Percentiles rank a stretch among this genome's conserved stretches.
Evolutionary conservation across 2,797 vertebrate species (phyloP).

Genomic region (Brachymystax lenok): DNA sequence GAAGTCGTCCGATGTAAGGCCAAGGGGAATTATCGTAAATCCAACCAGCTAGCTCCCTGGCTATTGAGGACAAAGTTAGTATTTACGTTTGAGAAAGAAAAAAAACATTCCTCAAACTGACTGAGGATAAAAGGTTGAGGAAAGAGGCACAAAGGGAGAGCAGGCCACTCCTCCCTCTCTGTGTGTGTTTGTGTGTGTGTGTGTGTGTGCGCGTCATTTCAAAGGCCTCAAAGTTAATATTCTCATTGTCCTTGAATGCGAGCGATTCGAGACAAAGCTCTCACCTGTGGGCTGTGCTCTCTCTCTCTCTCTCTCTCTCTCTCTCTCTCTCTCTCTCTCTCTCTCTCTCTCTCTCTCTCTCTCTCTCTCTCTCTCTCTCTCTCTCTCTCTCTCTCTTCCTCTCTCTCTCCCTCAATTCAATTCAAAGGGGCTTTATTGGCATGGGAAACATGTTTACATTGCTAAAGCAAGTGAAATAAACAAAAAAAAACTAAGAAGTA

Average conservation of each 20-base stretch:
- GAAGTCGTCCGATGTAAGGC: slow-evolving; percentile 68
- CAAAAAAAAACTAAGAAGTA: too few species aligned
- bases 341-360: too few species aligned
- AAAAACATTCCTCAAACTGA: slow-evolving; percentile 44
- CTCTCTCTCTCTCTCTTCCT: rapidly evolving
- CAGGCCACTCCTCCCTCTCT: background rate
- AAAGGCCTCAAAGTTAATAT: slow-evolving; percentile 19
- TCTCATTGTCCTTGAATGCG: slow-evolving; percentile 16
- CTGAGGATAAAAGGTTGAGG: slow-evolving; percentile 59
- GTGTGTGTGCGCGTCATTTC: slow-evolving; percentile 50
- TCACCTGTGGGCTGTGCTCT: slow-evolving; percentile 60
- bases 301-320: background rate
- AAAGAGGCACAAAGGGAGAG: background rate
- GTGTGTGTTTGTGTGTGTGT: slow-evolving; percentile 10
- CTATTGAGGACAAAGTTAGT: background rate
- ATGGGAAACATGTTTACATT: too few species aligned
- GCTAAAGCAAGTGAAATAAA: too few species aligned
- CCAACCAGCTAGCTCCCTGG: slow-evolving; percentile 41
- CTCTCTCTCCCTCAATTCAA: too few species aligned
- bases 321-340: too few species aligned
- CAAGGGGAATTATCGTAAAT: slow-evolving; percentile 71
- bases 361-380: too few species aligned
- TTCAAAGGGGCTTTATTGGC: too few species aligned
- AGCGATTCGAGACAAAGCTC: slow-evolving; percentile 21
- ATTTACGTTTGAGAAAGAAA: background rate